Evolutionary conservation across 2,888 invertebrate species (phyloP).

Genomic region (Clunio marinus): DNA sequence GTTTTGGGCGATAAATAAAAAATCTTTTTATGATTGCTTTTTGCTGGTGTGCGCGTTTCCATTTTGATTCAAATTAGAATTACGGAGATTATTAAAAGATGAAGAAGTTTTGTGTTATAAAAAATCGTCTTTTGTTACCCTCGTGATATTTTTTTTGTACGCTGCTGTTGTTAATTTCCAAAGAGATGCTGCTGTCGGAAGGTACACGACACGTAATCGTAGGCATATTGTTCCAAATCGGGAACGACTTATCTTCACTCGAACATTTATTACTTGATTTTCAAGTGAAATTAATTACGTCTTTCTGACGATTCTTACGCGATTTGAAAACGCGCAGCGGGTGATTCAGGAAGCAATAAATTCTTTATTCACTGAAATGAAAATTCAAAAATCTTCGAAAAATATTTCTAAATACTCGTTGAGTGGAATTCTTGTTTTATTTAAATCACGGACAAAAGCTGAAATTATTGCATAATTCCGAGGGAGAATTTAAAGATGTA

Average conservation of each 20-base stretch:
- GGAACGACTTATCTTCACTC: neutral
- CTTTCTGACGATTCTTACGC: neutral
- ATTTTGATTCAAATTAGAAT: slow-evolving; percentile 38
- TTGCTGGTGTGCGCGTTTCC: slow-evolving; percentile 5
- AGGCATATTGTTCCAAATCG: slow-evolving; percentile 11
- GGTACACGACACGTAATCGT: slow-evolving; percentile 19
- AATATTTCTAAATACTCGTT: neutral
- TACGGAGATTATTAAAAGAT: slow-evolving; percentile 37
- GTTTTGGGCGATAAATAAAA: slow-evolving; percentile 11
- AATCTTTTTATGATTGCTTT: slow-evolving; percentile 1
- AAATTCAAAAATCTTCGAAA: neutral
- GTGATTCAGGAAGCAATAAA: slow-evolving; percentile 30
- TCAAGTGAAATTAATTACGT: slow-evolving; percentile 36
- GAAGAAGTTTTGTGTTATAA: neutral
- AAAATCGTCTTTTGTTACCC: slow-evolving; percentile 21
- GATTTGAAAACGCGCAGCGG: slow-evolving; percentile 8
- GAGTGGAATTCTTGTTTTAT: neutral
- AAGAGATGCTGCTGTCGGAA: slow-evolving; percentile 1
- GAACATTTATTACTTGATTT: neutral
- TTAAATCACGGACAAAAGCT: neutral
- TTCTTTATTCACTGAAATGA: slow-evolving; percentile 18
- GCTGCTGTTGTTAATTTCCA: neutral
- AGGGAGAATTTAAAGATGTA: too few relatives aligned
- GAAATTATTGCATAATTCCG: too few relatives aligned
- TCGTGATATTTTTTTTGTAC: neutral